Evolutionary conservation across 2,113 vertebrate species (phyloP).

Genomic region (Thomomys bottae): DNA sequence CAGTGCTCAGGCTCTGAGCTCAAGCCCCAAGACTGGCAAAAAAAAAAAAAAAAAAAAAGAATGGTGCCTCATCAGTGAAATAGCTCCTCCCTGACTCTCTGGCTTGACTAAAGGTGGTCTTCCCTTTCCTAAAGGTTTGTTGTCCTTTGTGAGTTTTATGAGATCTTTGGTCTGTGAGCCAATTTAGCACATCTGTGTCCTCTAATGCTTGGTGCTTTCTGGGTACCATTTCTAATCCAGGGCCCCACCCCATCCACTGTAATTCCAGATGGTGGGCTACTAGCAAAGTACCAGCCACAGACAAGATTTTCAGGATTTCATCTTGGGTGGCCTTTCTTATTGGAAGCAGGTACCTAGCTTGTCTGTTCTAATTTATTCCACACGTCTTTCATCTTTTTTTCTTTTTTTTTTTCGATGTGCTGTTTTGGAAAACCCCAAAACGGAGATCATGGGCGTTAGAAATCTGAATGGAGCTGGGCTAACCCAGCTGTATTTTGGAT

Average conservation of each 20-base stretch:
- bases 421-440: constrained; percentile 8
- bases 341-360: neutral
- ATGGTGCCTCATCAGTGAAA: no score
- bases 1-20: no score
- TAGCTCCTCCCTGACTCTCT: no score
- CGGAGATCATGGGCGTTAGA: constrained; percentile 28
- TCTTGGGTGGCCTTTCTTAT: neutral
- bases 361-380: neutral
- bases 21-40: no score
- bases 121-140: neutral
- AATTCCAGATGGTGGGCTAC: neutral
- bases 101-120: no score
- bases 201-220: neutral
- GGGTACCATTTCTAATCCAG: neutral
- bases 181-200: neutral
- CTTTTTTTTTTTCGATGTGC: no score
- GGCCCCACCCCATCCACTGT: neutral
- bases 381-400: neutral
- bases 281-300: neutral
- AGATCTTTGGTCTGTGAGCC: neutral
- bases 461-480: constrained; percentile 47
- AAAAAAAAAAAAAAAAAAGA: no score
- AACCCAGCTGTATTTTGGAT: constrained; percentile 77
- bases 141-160: neutral
- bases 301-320: neutral